phyloP scores from a whole-genome alignment of 2,888 invertebrate species.

The Microchrysa polita region DNA sequence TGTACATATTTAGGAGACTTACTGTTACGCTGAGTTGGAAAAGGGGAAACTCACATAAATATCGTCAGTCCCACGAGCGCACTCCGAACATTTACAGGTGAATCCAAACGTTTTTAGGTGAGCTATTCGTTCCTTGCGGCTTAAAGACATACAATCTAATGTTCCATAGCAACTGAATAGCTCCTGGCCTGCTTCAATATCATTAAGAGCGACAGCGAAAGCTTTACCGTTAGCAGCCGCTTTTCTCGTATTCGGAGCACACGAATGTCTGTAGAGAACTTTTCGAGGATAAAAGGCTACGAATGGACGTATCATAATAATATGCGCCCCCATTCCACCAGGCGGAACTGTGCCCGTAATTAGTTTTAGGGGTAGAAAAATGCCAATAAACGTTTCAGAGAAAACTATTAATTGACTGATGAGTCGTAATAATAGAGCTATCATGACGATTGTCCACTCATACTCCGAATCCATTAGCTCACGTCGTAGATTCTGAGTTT shows the following conservation, averaged over 20 bases:
- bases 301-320: not conserved
- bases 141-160: no score
- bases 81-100: constrained; percentile 78
- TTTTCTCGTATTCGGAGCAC: constrained; percentile 82
- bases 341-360: not conserved
- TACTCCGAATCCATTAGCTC: constrained; percentile 56
- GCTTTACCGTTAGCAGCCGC: constrained; percentile 77
- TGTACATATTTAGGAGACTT: no score
- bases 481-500: constrained; percentile 61
- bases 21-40: no score
- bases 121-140: constrained; percentile 69
- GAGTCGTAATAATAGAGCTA: constrained; percentile 76
- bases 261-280: constrained; percentile 94
- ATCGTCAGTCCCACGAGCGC: constrained; percentile 62
- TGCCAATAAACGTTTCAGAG: not conserved
- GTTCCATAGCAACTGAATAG: constrained; percentile 85
- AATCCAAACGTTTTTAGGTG: constrained; percentile 80
- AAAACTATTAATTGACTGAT: constrained; percentile 73
- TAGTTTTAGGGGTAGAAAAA: no score
- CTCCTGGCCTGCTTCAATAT: constrained; percentile 74
- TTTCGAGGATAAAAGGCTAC: constrained; percentile 80
- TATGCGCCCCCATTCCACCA: not conserved
- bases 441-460: constrained; percentile 66
- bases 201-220: constrained; percentile 74
- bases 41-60: constrained; percentile 54